phyloP scores from a whole-genome alignment of 1,140 invertebrate genomes.

The Drosophila pectinifera region DNA sequence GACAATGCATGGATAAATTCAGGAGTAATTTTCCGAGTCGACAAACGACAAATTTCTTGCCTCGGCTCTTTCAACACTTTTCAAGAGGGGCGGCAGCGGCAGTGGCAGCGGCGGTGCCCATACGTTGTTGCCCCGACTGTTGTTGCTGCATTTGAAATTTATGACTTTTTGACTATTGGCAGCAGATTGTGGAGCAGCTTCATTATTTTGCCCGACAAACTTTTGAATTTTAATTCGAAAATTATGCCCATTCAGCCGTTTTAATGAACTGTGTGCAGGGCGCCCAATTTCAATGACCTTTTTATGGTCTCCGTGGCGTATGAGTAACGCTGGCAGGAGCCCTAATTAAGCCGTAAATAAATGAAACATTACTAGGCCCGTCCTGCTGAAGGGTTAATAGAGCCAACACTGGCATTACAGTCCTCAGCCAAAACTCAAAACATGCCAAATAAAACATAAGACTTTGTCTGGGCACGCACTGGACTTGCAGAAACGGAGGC shows the following conservation, averaged over 20 bases:
- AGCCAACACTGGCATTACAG: neutral
- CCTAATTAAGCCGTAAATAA: conserved; percentile 64
- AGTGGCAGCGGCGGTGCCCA: conserved; percentile 29
- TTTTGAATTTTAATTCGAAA: conserved; percentile 83
- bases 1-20: conserved; percentile 76
- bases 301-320: conserved; percentile 51
- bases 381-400: conserved; percentile 5
- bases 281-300: conserved; percentile 63
- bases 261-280: conserved; percentile 54
- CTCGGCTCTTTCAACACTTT: conserved; percentile 65
- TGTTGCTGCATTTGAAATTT: conserved; percentile 79
- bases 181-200: conserved; percentile 76
- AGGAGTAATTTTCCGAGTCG: conserved; percentile 54
- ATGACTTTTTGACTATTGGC: conserved; percentile 83
- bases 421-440: conserved; percentile 14
- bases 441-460: conserved; percentile 1
- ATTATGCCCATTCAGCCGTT: conserved; percentile 68
- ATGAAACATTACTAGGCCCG: conserved; percentile 30
- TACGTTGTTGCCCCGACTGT: conserved; percentile 52
- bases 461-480: conserved; percentile 16
- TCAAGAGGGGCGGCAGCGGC: neutral
- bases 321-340: conserved; percentile 49
- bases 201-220: conserved; percentile 76
- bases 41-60: conserved; percentile 68
- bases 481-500: conserved; percentile 1